Percentiles rank a stretch among this genome's conserved stretches.
These are phyloP conservation scores for Crotalus adamanteus DNA, from an alignment of 2,797 vertebrate genomes.

Conservation along the genomic window DNA sequence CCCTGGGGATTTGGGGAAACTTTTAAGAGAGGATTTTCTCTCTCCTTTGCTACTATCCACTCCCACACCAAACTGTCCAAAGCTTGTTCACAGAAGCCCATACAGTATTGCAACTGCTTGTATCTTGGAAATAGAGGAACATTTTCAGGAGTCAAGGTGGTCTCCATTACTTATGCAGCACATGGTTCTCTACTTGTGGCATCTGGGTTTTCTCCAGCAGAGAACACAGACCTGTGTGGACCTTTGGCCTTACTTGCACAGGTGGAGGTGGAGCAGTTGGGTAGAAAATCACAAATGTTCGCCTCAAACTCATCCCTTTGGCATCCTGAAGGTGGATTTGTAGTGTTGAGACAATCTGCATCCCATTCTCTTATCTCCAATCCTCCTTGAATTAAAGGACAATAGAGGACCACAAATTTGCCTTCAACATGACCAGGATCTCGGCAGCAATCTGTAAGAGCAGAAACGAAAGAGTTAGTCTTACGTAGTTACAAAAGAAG, in stretches of 20 bases:
- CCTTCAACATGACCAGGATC: background rate
- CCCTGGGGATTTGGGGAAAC: background rate
- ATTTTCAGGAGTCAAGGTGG: background rate
- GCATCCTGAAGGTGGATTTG: background rate
- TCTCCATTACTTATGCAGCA: background rate
- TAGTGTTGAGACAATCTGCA: background rate
- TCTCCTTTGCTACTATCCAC: background rate
- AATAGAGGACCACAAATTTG: background rate
- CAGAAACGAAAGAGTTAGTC: background rate
- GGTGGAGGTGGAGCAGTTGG: background rate
- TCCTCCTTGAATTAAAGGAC: background rate
- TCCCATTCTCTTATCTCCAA: background rate
- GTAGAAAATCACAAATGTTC: background rate
- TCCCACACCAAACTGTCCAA: background rate
- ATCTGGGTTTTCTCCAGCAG: too few species aligned
- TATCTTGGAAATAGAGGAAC: background rate
- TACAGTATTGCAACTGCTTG: background rate
- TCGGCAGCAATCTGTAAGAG: background rate
- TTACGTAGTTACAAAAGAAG: background rate
- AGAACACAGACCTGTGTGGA: background rate
- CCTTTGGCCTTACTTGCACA: background rate
- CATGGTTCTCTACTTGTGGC: background rate
- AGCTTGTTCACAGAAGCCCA: too few species aligned
- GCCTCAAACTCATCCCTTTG: background rate
- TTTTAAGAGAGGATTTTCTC: background rate